These are phyloP conservation scores for Antheraea assamensis DNA, from an alignment of 2,888 invertebrate genomes.

Conservation along the genomic window DNA sequence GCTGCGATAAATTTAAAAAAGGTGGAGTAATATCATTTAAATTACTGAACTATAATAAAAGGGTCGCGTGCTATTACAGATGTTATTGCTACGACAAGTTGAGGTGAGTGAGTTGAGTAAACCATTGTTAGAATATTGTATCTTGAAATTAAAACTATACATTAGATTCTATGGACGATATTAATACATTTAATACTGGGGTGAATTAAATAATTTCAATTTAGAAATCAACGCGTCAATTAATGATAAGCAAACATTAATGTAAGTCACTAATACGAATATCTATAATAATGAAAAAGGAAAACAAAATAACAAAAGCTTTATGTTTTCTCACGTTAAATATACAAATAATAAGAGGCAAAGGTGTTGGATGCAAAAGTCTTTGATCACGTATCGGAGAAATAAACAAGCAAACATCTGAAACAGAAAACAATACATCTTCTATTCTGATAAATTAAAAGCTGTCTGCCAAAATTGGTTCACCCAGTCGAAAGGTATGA, in stretches of 20 bases:
- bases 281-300: too few relatives aligned
- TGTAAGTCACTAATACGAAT: too few relatives aligned
- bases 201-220: neutral
- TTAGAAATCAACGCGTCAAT: neutral
- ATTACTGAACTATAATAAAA: conserved; percentile 40
- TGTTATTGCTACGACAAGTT: conserved; percentile 23
- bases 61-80: conserved; percentile 10
- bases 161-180: neutral
- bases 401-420: too few relatives aligned
- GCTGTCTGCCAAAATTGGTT: too few relatives aligned
- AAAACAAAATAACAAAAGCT: too few relatives aligned
- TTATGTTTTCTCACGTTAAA: too few relatives aligned
- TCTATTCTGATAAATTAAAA: too few relatives aligned
- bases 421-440: too few relatives aligned
- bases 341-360: too few relatives aligned
- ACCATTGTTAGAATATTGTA: neutral
- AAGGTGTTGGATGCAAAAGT: too few relatives aligned
- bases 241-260: neutral
- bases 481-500: too few relatives aligned
- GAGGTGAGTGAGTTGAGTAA: conserved; percentile 27
- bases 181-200: neutral
- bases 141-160: neutral
- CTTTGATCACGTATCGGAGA: too few relatives aligned
- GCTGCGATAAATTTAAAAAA: conserved; percentile 65
- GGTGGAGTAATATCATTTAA: conserved; percentile 68